Evolutionary conservation across 2,888 invertebrate species (phyloP), one percentile per base, ranked within the genome.

Genomic region (Pammene aurita): DNA sequence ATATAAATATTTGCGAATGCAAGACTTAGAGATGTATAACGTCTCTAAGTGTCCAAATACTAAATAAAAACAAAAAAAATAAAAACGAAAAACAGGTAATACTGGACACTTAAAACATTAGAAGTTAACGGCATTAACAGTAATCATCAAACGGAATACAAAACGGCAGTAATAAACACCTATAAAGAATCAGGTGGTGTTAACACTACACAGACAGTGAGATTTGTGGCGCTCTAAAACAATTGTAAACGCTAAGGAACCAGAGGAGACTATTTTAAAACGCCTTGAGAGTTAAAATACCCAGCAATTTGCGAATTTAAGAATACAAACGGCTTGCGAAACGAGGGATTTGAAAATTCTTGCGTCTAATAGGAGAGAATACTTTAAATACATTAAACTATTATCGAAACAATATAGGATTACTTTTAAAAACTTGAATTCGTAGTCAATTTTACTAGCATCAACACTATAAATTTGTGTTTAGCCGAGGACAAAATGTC

Each of bases 261-360:
- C 18, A 44, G 44, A 58, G 34, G 34, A 57, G 35, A 52, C 38
- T 60, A 13, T 62, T 65, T 57, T 58, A 62, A 66, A 68, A 66
- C 65, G 48, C 70, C 72, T 70, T 70, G 70, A 70, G 52, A 72
- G 64, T 76, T 75, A 73, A 77, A 78, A 76, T 74, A 76, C 70
- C 69, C 41, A 58, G 35, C 41, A 46, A 73, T 70, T 75, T 77
- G 78, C 77, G 74, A 75, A 77, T 80, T 78, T 76, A 76, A 81
- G 81, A 80, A 78, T 76, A 77, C 72, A 67, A 75, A 78, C 73
- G 74, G 77, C 78, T 78, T 72, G 82, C 85, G 86, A 85, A 81
- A 78, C 76, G 77, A 80, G 82, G 78, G 80, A 54, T 58, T 58
- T 35, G 34, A 78, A 79, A 75, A 72, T 77, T 70, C 69, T 74